phyloP scores from a whole-genome alignment of 2,888 invertebrate genomes.

The Sarcophaga subvicina region DNA sequence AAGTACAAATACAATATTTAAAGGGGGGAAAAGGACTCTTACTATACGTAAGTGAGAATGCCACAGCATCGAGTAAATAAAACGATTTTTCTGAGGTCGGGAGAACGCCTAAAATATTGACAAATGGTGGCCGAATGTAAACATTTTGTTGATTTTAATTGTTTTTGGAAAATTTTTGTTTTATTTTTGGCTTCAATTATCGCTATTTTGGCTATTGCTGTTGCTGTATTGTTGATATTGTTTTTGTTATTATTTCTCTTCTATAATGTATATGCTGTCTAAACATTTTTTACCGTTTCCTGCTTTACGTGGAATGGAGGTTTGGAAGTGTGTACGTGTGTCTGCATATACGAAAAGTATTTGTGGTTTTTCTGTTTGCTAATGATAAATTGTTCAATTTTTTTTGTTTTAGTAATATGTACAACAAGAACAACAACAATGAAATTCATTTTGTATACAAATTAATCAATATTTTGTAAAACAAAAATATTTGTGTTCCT shows the following conservation, averaged over 20 bases:
- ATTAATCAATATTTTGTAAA: not conserved
- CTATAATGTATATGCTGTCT: too few relatives aligned
- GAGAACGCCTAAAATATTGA: too few relatives aligned
- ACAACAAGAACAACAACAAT: not conserved
- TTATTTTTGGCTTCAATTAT: not conserved
- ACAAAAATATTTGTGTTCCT: not conserved
- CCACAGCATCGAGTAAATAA: too few relatives aligned
- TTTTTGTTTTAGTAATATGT: not conserved
- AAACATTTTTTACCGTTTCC: not conserved
- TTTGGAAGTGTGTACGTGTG: not conserved
- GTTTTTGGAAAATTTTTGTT: not conserved
- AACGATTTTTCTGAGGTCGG: too few relatives aligned
- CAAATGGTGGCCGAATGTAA: too few relatives aligned
- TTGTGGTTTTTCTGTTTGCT: not conserved
- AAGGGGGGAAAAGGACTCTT: too few relatives aligned
- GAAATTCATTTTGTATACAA: not conserved
- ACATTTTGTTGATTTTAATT: too few relatives aligned
- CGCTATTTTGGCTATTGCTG: not conserved
- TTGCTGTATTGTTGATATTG: not conserved
- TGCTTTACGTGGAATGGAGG: not conserved
- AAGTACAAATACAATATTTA: too few relatives aligned
- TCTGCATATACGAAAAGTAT: too few relatives aligned
- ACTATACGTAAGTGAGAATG: too few relatives aligned
- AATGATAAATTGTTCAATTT: not conserved
- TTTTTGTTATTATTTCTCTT: not conserved